phyloP scores from a whole-genome alignment of 2,888 invertebrate species.

The Taphrorychus bicolor region DNA sequence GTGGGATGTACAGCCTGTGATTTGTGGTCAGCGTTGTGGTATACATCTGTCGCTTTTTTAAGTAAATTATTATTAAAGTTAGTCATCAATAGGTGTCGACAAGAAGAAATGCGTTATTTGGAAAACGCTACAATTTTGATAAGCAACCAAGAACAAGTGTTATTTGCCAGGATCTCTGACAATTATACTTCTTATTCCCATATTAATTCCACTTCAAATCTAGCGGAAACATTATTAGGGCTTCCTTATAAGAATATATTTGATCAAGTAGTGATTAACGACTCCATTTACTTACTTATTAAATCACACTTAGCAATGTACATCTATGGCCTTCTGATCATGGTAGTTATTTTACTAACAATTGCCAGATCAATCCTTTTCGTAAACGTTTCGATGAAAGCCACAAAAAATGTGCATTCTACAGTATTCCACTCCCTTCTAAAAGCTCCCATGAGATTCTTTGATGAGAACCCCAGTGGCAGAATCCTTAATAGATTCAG shows the following conservation, averaged over 20 bases:
- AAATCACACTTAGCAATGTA: constrained; percentile 46
- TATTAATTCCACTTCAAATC: background rate
- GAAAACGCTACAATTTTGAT: too few relatives aligned
- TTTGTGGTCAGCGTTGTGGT: constrained; percentile 55
- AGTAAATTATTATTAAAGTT: background rate
- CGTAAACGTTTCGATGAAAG: constrained; percentile 75
- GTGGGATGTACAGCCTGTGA: constrained; percentile 51
- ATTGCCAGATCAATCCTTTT: constrained; percentile 71
- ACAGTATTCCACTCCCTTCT: constrained; percentile 78
- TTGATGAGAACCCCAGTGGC: constrained; percentile 83
- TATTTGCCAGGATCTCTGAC: background rate
- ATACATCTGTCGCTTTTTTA: constrained; percentile 30
- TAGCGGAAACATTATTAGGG: constrained; percentile 9
- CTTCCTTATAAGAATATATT: constrained; percentile 28
- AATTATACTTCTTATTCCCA: background rate
- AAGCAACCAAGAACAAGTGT: background rate
- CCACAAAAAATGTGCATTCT: constrained; percentile 79
- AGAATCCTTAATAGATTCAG: constrained; percentile 82
- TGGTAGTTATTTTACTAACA: constrained; percentile 66
- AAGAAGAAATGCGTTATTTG: constrained; percentile 45
- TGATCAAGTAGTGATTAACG: constrained; percentile 36
- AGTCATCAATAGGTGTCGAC: constrained; percentile 49
- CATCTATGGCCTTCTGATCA: constrained; percentile 66
- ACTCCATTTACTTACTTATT: constrained; percentile 32
- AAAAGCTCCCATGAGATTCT: constrained; percentile 70